Percentiles rank a stretch among this genome's conserved stretches.
Evolutionary conservation across 2,113 vertebrate genomes (phyloP).

Genomic region (Cichladusa arquata): DNA sequence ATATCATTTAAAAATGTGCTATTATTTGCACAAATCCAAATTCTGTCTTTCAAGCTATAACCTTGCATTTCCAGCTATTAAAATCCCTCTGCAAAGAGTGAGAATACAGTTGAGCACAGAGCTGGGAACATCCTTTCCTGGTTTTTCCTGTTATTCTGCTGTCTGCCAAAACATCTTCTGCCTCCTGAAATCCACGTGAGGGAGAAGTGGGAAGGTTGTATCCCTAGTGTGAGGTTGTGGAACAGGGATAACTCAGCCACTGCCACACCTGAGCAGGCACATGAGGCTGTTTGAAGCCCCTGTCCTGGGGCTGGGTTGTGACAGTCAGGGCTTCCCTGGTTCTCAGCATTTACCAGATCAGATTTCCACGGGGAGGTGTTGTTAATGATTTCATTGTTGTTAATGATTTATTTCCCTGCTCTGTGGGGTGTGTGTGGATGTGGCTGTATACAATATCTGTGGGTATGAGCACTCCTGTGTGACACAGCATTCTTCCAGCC

Average conservation of each 20-base stretch:
- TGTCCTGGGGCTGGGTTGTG: neutral
- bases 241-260: fast-evolving
- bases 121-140: neutral
- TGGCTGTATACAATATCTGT: neutral
- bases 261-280: fast-evolving
- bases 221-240: neutral
- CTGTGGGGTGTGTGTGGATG: neutral
- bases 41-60: neutral
- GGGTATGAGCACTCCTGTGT: fast-evolving
- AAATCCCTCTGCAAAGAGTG: neutral
- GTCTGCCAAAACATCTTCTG: neutral
- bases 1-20: neutral
- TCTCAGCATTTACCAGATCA: neutral
- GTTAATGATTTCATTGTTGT: neutral
- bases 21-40: neutral
- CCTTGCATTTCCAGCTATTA: neutral
- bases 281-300: neutral
- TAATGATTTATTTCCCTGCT: neutral
- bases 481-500: neutral
- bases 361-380: neutral
- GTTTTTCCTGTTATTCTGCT: neutral
- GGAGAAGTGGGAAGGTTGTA: neutral
- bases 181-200: neutral
- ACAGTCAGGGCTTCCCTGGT: neutral
- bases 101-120: neutral